Percentiles rank a stretch among this genome's conserved stretches.
These are phyloP conservation scores for Tryphoninae sp. DNA, from an alignment of 2,888 invertebrate species.

Conservation along the genomic window DNA sequence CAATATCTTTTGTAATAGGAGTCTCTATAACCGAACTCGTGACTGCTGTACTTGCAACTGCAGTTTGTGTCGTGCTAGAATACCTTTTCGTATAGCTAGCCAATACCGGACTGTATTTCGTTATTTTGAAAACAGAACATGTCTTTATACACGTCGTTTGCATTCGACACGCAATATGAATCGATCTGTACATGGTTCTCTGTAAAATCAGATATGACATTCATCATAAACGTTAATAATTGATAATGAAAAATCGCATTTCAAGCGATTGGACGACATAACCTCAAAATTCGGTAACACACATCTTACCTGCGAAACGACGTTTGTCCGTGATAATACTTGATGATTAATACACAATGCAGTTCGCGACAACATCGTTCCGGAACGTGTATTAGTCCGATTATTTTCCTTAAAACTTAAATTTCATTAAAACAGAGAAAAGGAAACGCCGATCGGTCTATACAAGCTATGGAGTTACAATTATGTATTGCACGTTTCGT, in stretches of 20 bases:
- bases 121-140: conserved; percentile 42
- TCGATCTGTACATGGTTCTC: conserved; percentile 56
- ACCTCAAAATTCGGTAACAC: conserved; percentile 59
- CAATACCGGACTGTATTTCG: conserved; percentile 61
- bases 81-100: conserved; percentile 67
- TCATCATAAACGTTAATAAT: not conserved
- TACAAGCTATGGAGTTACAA: not conserved
- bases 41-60: not conserved
- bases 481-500: not conserved
- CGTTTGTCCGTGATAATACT: conserved; percentile 65
- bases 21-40: conserved; percentile 69
- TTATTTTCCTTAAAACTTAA: conserved; percentile 16
- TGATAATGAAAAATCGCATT: not conserved
- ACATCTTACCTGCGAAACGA: conserved; percentile 67
- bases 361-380: conserved; percentile 71
- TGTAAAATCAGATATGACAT: conserved; percentile 37
- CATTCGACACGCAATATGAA: conserved; percentile 60
- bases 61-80: conserved; percentile 65
- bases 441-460: not conserved
- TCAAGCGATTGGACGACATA: conserved; percentile 60
- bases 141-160: conserved; percentile 36
- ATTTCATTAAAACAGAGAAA: conserved; percentile 1
- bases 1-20: conserved; percentile 60
- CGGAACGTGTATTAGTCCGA: not conserved
- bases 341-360: conserved; percentile 62